A percentile compares a stretch with the other conserved stretches of the same genome.
These are phyloP conservation scores for Charanyca ferruginea DNA, from an alignment of 2,888 invertebrate species.

Conservation along the genomic window DNA sequence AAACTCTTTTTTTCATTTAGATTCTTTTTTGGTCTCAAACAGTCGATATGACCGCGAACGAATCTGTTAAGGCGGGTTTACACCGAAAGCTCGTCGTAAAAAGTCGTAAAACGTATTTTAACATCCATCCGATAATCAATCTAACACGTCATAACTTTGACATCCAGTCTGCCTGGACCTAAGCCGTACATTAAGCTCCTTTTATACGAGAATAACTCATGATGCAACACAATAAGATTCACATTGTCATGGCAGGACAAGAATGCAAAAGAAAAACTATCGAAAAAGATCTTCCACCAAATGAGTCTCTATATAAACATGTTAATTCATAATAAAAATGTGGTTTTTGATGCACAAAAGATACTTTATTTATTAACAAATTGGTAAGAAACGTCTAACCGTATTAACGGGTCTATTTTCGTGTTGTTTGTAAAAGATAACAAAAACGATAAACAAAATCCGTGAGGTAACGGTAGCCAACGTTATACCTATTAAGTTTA, in stretches of 20 bases:
- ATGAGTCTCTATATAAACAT: conserved; percentile 89
- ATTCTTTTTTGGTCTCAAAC: conserved; percentile 53
- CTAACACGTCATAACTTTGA: conserved; percentile 92
- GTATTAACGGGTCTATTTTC: conserved; percentile 77
- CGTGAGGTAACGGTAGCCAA: conserved; percentile 22
- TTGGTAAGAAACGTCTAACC: conserved; percentile 79
- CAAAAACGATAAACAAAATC: conserved; percentile 32
- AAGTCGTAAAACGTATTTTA: conserved; percentile 91
- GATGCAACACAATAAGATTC: conserved; percentile 58
- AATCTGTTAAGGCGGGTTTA: conserved; percentile 85
- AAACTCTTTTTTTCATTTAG: conserved; percentile 44
- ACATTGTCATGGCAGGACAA: conserved; percentile 52
- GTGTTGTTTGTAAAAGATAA: conserved; percentile 77
- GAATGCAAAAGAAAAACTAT: conserved; percentile 80
- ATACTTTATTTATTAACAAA: conserved; percentile 85
- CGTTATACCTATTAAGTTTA: conserved; percentile 11
- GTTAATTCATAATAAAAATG: conserved; percentile 89
- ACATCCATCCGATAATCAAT: conserved; percentile 92
- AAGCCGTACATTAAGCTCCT: conserved; percentile 70
- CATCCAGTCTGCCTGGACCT: conserved; percentile 87
- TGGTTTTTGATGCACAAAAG: conserved; percentile 79
- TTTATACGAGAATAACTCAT: conserved; percentile 67
- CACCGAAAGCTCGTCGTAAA: conserved; percentile 87
- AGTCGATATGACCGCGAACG: conserved; percentile 79
- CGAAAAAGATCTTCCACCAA: conserved; percentile 82